Base-by-base conservation (phyloP, 2,113 vertebrate species). In the Natator depressus region DNA sequence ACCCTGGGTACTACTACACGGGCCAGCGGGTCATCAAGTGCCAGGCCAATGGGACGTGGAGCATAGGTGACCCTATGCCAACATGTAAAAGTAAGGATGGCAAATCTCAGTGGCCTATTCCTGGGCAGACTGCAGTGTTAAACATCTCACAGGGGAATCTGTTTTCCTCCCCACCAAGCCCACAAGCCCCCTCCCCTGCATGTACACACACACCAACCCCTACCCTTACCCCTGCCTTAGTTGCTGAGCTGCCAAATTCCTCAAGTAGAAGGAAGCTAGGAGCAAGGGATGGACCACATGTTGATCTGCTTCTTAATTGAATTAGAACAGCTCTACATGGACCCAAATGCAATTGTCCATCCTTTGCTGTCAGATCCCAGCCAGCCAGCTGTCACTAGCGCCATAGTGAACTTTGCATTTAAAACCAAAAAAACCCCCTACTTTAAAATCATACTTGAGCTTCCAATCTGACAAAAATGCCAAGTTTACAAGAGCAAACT, bases 1-100 rank as follows among this genome's bases (percentile, higher is more conserved):
- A 99, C 97, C 99, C 99, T 0, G 99, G 99, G 6, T 99, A 99
- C 98, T 99, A 99, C 98, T 99, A 99, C 98, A 99, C 98, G 0
- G 99, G 99, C 91, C 99, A 99, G 65, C 98, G 99, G 65, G 99
- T 99, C 93, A 99, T 99, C 97, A 98, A 94, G 92, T 99, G 99
- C 96, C 99, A 99, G 97, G 98, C 99, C 93, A 99, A 98, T 27
- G 98, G 99, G 62, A 99, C 97, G 50, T 99, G 99, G 99, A 99
- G 99, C 98, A 98, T 99, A 27, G 99, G 99, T 1, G 96, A 99
- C 25, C 99, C 99, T 3, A 98, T 98, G 65, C 99, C 99, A 2
- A 98, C 98, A 93, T 99, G 99, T 29, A 98, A 98, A 90, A 99
- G 99, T 99, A 98, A 99, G 99, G 62, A 62, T 53, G 2, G 75